Evolutionary conservation across 2,113 vertebrate species (phyloP).

Genomic region (Castor canadensis): DNA sequence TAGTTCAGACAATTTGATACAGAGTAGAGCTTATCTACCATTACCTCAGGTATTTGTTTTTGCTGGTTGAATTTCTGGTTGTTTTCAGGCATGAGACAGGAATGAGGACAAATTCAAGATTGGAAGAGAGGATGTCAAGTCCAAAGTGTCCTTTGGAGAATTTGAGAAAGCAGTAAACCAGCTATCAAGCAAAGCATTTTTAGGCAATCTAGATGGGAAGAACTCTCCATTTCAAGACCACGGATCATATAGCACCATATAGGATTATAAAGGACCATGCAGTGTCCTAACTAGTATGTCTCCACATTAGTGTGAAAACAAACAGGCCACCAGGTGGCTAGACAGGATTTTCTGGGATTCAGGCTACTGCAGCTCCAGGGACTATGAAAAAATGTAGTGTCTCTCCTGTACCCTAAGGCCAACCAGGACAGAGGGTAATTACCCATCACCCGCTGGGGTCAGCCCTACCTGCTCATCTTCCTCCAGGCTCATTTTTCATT

Average conservation of each 20-base stretch:
- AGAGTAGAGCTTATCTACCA: neutral
- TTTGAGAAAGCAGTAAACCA: slow-evolving; percentile 9
- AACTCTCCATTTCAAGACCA: neutral
- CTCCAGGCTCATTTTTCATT: slow-evolving; percentile 38
- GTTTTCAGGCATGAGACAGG: neutral
- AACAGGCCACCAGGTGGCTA: neutral
- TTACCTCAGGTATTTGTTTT: neutral
- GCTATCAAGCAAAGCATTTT: neutral
- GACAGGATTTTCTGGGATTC: neutral
- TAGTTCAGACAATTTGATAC: neutral
- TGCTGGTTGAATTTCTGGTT: neutral
- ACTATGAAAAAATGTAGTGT: slow-evolving; percentile 30
- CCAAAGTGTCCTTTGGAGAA: slow-evolving; percentile 1
- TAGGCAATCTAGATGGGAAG: neutral
- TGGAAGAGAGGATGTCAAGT: neutral
- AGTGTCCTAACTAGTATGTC: neutral
- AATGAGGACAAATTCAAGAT: neutral
- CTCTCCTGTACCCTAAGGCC: neutral
- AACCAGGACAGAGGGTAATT: slow-evolving; percentile 21
- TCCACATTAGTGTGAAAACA: neutral
- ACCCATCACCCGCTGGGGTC: slow-evolving; percentile 10
- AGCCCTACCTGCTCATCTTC: neutral
- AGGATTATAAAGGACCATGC: no score
- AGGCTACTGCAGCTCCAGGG: neutral
- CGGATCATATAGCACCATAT: neutral